phyloP scores from a whole-genome alignment of 1,140 invertebrate species.

The Drosophila grimshawi region DNA sequence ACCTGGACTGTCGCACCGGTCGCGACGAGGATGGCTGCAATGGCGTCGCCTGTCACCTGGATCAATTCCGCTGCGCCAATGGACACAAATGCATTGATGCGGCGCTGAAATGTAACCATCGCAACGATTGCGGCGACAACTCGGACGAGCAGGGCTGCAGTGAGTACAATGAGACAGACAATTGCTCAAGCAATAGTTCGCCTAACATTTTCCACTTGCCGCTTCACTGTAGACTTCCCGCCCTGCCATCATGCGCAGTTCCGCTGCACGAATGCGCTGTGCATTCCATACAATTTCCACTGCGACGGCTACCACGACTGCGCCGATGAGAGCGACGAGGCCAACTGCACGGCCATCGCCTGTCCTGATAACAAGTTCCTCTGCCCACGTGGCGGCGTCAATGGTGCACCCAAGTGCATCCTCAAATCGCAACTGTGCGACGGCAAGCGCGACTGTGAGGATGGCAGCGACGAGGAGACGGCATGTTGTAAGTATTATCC shows the following conservation, averaged over 20 bases:
- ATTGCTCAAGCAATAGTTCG: background rate
- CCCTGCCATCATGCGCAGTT: conserved; percentile 96
- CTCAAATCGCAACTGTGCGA: conserved; percentile 95
- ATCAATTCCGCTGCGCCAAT: conserved; percentile 95
- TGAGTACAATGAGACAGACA: conserved; percentile 85
- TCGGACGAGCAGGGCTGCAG: conserved; percentile 94
- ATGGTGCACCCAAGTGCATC: conserved; percentile 93
- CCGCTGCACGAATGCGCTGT: conserved; percentile 95
- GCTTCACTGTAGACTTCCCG: conserved; percentile 90
- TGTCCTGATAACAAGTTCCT: conserved; percentile 97
- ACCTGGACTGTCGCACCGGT: conserved; percentile 93
- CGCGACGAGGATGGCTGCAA: conserved; percentile 93
- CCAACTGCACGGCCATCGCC: conserved; percentile 93
- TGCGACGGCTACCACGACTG: conserved; percentile 94
- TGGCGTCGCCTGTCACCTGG: conserved; percentile 90
- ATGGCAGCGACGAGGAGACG: conserved; percentile 94
- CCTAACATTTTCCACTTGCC: background rate
- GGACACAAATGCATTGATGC: conserved; percentile 93
- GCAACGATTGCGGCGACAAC: conserved; percentile 95
- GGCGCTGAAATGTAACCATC: conserved; percentile 93
- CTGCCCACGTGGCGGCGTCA: conserved; percentile 90
- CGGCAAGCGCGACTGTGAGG: conserved; percentile 94
- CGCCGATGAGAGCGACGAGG: conserved; percentile 94
- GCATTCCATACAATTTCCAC: conserved; percentile 93
- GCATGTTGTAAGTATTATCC: conserved; percentile 91